Conservation (phyloP, 2,113 vertebrate genomes). For the Paramormyrops kingsleyae region DNA sequence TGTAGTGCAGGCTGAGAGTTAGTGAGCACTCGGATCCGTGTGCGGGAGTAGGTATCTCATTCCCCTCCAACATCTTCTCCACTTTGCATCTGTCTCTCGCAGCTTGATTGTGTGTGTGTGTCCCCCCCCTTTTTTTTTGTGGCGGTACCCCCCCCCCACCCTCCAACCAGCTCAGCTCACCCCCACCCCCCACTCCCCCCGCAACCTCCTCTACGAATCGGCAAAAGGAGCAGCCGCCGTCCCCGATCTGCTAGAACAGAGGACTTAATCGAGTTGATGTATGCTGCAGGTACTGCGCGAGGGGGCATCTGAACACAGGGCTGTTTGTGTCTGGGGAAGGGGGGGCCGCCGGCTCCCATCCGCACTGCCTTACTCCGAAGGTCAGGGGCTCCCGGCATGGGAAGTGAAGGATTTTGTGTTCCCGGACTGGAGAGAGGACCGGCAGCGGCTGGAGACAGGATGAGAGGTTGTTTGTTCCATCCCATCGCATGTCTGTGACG, state of each 20-base stretch:
- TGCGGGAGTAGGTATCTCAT: constrained; percentile 97
- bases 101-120: constrained; percentile 77
- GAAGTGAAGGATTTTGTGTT: constrained; percentile 12
- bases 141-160: constrained; percentile 25
- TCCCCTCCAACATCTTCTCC: constrained; percentile 99
- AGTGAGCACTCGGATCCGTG: constrained; percentile 89
- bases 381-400: not conserved
- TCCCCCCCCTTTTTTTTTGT: constrained; percentile 34
- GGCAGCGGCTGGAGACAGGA: not conserved
- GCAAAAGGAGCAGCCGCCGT: constrained; percentile 80
- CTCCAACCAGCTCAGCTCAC: not conserved
- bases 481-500: not conserved
- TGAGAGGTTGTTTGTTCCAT: constrained; percentile 8
- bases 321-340: constrained; percentile 19
- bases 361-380: not conserved
- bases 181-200: constrained; percentile 22
- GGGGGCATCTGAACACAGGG: constrained; percentile 29
- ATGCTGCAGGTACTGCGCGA: constrained; percentile 87
- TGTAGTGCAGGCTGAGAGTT: constrained; percentile 99
- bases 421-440: not conserved
- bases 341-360: constrained; percentile 40
- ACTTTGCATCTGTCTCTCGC: constrained; percentile 99
- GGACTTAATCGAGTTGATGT: constrained; percentile 99
- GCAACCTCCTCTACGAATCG: constrained; percentile 75
- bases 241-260: constrained; percentile 82